Percentiles rank a stretch among this genome's conserved stretches.
Evolutionary conservation across 2,797 vertebrate genomes (phyloP).

Genomic region (Gorsachius magnificus): DNA sequence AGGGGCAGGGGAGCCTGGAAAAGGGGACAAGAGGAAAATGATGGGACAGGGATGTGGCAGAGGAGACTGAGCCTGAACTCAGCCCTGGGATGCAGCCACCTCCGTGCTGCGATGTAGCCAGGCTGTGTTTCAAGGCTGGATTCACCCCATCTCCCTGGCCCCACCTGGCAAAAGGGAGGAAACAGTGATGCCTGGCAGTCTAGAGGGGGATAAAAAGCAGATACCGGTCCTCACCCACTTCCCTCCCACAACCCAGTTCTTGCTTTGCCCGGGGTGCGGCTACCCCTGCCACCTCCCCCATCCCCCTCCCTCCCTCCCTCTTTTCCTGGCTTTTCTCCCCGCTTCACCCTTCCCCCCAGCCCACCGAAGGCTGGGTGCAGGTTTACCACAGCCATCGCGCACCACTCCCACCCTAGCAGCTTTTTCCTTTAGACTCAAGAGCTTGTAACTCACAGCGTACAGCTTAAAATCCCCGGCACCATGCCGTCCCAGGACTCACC

Average conservation of each 20-base stretch:
- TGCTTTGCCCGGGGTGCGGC: background rate
- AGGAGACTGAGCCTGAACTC: background rate
- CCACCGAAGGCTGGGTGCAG: background rate
- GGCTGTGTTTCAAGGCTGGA: background rate
- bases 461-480: rapidly evolving
- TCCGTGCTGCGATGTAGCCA: background rate
- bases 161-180: background rate
- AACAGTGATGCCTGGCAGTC: background rate
- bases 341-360: background rate
- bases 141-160: background rate
- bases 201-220: background rate
- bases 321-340: background rate
- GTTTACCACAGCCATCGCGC: background rate
- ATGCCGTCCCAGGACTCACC: constrained; percentile 71
- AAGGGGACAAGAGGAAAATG: background rate
- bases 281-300: background rate
- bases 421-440: rapidly evolving
- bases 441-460: rapidly evolving
- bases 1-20: background rate
- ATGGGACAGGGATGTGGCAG: background rate
- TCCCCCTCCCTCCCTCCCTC: background rate
- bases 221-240: rapidly evolving
- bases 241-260: background rate
- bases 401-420: rapidly evolving
- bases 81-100: background rate